These are phyloP conservation scores for silkworm (Bombyx mori) DNA, from an alignment of 1,140 invertebrate genomes.

Conservation along the genomic window DNA sequence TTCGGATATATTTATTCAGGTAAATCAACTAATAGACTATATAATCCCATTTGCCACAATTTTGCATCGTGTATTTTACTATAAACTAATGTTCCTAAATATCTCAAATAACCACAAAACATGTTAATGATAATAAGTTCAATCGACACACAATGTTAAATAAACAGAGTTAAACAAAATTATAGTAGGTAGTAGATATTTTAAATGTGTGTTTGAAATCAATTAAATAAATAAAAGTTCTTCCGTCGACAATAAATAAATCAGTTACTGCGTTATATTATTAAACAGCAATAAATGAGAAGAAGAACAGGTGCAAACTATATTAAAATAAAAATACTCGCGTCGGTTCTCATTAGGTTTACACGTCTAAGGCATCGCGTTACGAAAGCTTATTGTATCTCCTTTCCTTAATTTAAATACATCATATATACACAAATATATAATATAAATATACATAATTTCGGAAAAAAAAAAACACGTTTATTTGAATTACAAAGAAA, in stretches of 20 bases:
- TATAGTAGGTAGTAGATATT: no score
- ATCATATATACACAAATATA: constrained; percentile 31
- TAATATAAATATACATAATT: constrained; percentile 57
- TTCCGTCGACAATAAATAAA: no score
- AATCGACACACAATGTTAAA: constrained; percentile 42
- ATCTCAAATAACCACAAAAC: constrained; percentile 53
- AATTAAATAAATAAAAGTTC: no score
- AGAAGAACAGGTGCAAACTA: constrained; percentile 38
- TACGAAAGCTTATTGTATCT: constrained; percentile 66
- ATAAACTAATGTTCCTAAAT: constrained; percentile 49
- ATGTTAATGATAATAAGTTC: constrained; percentile 52
- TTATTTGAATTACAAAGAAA: constrained; percentile 51
- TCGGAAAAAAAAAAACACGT: constrained; percentile 34
- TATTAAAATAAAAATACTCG: constrained; percentile 25
- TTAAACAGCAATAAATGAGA: not conserved
- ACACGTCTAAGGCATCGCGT: constrained; percentile 60
- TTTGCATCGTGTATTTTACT: constrained; percentile 37
- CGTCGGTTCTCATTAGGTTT: constrained; percentile 42
- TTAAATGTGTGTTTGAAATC: no score
- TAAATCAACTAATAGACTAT: constrained; percentile 48
- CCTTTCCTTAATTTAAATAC: constrained; percentile 65
- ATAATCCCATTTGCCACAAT: constrained; percentile 60
- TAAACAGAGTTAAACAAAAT: constrained; percentile 10
- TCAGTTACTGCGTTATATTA: no score
- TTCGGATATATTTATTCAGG: constrained; percentile 1